A percentile compares a stretch with the other conserved stretches of the same genome.
These are phyloP conservation scores for Tamias sibiricus DNA, from an alignment of 2,113 vertebrate genomes.

Conservation along the genomic window DNA sequence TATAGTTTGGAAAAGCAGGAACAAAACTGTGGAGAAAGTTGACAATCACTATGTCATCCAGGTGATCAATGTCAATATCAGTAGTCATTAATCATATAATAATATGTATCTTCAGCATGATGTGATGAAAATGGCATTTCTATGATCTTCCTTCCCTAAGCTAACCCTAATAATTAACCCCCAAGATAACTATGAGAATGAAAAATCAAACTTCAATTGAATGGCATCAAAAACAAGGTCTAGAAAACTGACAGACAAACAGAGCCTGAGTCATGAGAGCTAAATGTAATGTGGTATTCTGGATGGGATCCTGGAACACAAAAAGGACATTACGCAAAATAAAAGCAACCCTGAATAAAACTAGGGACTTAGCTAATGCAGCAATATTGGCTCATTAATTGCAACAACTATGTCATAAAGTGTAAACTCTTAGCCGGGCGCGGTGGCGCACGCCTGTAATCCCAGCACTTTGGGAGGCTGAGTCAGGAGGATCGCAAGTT, in stretches of 20 bases:
- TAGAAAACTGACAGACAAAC: neutral
- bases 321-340: neutral
- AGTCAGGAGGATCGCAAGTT: too few species aligned
- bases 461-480: too few species aligned
- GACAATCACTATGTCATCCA: neutral
- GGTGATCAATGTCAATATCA: neutral
- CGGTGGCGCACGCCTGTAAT: too few species aligned
- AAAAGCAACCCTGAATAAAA: neutral
- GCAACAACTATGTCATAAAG: neutral
- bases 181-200: neutral
- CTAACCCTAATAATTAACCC: neutral
- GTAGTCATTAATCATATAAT: neutral
- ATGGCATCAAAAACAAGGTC: neutral
- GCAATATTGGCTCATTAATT: neutral
- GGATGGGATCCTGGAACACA: neutral
- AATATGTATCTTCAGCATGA: neutral
- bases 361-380: neutral
- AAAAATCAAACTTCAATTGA: neutral
- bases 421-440: too few species aligned
- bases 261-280: neutral
- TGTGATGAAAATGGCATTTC: neutral
- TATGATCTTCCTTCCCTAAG: neutral
- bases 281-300: neutral
- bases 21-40: neutral
- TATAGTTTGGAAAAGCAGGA: neutral